Base-by-base conservation (phyloP, 2,113 vertebrate species). In the Chaenogobius annularis region DNA sequence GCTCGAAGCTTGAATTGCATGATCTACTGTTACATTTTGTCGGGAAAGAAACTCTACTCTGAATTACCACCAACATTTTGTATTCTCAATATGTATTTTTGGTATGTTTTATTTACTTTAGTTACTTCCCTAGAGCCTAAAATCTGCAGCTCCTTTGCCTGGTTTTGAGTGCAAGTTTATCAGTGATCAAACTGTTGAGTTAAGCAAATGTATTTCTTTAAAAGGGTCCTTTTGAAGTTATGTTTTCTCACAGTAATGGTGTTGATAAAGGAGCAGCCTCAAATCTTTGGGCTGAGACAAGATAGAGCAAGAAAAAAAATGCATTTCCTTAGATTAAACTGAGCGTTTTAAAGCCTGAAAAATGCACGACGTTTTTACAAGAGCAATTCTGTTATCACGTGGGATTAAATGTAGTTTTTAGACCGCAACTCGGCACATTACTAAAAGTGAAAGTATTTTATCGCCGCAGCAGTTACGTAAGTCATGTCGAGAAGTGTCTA, bases 391-490 rank as follows among this genome's bases (percentile, higher is more conserved):
- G 67, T 68, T 43, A n/a, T 43, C 19, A 20, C 66, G 19, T 22
- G 52, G 14, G 71, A 44, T 59, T 64, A 50, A 67, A 71, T 70
- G 5, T 23, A 50, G 62, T 35, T 47, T n/a, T 10, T 74, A 44
- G 9, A 15, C 44, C 19, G 50, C 73, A 46, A 19, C 44, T 63
- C 61, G 1, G 19, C 35, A n/a, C 35, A 14, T 37, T 19, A 17
- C 7, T 20, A 48, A n/a, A n/a, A 23, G 31, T 69, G 35, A 71
- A 65, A 80, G 68, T 59, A 63, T 35, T 71, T 74, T 64, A 66
- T 79, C 72, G 48, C 58, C 56, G 17, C 61, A 67, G 66, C 50
- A 43, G 70, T 70, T 82, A 47, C 66, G 37, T 72, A 67, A 73
- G 19, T 71, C 54, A 15, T 68, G 43, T 43, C n/a, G 68, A 73